These are phyloP conservation scores for Myrmophylax atrothorax DNA, from an alignment of 2,113 vertebrate species.

Conservation along the genomic window DNA sequence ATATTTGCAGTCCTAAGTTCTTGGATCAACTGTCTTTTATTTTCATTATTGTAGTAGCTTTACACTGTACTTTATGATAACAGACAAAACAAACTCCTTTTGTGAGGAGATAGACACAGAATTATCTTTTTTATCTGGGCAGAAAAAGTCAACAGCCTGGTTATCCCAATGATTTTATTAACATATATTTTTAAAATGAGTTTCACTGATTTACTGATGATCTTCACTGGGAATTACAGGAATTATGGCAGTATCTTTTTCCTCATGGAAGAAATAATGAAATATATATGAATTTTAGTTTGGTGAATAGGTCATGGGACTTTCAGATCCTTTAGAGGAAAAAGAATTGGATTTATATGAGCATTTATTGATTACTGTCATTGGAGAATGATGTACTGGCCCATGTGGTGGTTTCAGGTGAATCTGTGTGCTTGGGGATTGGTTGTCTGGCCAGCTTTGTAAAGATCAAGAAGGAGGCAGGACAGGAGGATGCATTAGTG, in stretches of 20 bases:
- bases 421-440: not conserved
- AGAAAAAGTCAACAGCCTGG: not conserved
- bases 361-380: not conserved
- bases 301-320: not conserved
- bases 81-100: not conserved
- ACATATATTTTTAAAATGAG: not conserved
- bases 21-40: not conserved
- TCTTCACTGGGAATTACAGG: not conserved
- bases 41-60: not conserved
- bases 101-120: not conserved
- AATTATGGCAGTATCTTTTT: not conserved
- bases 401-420: rapidly evolving
- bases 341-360: not conserved
- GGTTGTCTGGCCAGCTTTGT: not conserved
- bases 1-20: not conserved
- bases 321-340: not conserved
- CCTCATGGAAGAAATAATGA: not conserved
- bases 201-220: not conserved
- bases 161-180: not conserved
- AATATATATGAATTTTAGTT: not conserved
- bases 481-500: not conserved
- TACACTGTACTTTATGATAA: not conserved
- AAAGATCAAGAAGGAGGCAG: not conserved
- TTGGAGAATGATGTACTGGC: not conserved
- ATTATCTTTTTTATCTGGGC: not conserved